Conservation (phyloP, 2,113 vertebrate genomes). For the Sinocyclocheilus anophthalmus region DNA sequence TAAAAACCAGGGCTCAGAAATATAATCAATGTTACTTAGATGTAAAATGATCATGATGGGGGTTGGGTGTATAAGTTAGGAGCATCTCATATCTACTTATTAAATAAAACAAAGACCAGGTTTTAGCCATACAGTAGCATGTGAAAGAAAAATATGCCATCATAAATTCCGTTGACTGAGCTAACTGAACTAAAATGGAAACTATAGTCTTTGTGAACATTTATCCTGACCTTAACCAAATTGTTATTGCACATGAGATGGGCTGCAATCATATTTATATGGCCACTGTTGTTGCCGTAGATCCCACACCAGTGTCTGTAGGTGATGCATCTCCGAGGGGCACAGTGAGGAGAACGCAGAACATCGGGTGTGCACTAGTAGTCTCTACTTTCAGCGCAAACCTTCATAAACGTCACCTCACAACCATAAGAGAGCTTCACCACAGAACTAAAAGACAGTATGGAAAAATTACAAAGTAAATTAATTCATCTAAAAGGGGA, state of each 20-base stretch:
- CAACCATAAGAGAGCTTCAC: conserved; percentile 80
- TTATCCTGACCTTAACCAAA: conserved; percentile 61
- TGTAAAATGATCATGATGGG: conserved; percentile 65
- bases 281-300: conserved; percentile 73
- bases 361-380: conserved; percentile 92
- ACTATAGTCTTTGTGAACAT: conserved; percentile 18
- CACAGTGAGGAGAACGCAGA: conserved; percentile 74
- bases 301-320: conserved; percentile 72
- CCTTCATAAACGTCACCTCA: conserved; percentile 91
- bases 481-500: too few relatives aligned
- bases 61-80: conserved; percentile 70
- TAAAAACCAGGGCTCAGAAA: conserved; percentile 74
- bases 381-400: conserved; percentile 93
- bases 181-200: neutral
- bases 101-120: conserved; percentile 63
- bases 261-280: conserved; percentile 72
- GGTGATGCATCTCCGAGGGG: conserved; percentile 76
- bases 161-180: neutral
- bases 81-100: conserved; percentile 55
- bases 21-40: conserved; percentile 57
- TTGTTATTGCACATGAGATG: conserved; percentile 80
- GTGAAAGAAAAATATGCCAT: conserved; percentile 61
- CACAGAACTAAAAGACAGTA: conserved; percentile 74
- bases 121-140: conserved; percentile 63
- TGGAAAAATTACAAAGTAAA: neutral